A percentile compares a stretch with the other conserved stretches of the same genome.
Evolutionary conservation across 2,888 invertebrate species (phyloP).

Genomic region (Dione juno): DNA sequence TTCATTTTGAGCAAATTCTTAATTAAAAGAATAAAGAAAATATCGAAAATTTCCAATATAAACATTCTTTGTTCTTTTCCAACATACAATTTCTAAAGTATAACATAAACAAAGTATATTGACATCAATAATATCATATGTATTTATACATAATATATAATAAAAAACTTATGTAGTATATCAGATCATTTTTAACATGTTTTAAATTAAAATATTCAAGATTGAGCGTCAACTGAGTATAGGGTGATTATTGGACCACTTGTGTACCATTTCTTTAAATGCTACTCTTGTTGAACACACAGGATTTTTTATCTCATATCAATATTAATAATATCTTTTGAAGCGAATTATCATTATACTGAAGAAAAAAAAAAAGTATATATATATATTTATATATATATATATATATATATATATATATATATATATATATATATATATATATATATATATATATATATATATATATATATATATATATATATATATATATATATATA

Average conservation of each 20-base stretch:
- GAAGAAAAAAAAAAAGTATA: no score
- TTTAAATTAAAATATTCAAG: conserved; percentile 1
- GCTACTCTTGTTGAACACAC: conserved; percentile 10
- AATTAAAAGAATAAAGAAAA: background rate
- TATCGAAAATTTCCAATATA: background rate
- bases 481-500: no score
- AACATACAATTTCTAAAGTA: background rate
- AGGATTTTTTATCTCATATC: background rate
- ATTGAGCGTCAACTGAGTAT: conserved; percentile 16
- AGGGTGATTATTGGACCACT: conserved; percentile 13
- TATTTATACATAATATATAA: conserved; percentile 6
- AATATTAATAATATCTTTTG: background rate
- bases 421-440: no score
- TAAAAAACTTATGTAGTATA: background rate
- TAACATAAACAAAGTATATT: background rate
- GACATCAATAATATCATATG: background rate
- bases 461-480: no score
- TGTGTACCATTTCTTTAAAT: background rate
- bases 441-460: no score
- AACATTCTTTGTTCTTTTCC: background rate
- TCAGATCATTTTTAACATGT: conserved; percentile 16
- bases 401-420: no score
- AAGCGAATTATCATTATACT: background rate
- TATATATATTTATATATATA: no score
- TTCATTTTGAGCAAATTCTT: conserved; percentile 3